These are phyloP conservation scores for Manis pentadactyla DNA, from an alignment of 2,797 vertebrate species.

Conservation along the genomic window DNA sequence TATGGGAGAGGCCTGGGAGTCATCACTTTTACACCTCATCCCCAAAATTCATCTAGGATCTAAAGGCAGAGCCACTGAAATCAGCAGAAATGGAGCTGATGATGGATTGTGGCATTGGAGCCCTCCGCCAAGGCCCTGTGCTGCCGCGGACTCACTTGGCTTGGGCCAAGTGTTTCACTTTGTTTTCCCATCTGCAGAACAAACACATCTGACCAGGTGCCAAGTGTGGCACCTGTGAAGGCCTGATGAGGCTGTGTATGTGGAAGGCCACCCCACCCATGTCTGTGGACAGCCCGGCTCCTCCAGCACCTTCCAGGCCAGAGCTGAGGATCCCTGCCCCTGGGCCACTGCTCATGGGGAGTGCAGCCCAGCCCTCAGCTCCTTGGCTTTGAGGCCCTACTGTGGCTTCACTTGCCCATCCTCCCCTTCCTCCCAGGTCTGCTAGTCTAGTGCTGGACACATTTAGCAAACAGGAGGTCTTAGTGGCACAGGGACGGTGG, in stretches of 20 bases:
- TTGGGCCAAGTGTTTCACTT: not conserved
- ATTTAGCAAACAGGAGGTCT: not conserved
- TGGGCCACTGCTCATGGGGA: no score
- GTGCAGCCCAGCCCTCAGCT: not conserved
- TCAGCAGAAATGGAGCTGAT: not conserved
- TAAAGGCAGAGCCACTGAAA: not conserved
- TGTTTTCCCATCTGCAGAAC: not conserved
- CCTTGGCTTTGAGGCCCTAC: not conserved
- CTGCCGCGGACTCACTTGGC: not conserved
- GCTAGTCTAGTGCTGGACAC: not conserved
- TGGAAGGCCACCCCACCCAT: not conserved
- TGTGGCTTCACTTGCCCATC: no score
- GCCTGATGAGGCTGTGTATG: fast-evolving
- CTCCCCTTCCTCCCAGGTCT: not conserved
- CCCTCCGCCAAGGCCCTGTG: no score
- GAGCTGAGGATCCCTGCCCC: not conserved
- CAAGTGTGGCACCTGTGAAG: not conserved
- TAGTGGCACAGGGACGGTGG: no score
- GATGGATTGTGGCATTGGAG: not conserved
- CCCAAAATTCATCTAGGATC: not conserved
- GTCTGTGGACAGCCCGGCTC: not conserved
- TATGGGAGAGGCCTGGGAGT: not conserved
- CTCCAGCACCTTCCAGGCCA: not conserved
- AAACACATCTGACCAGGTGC: no score
- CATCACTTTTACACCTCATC: not conserved